Evolutionary conservation across 2,797 vertebrate species (phyloP).

Genomic region (Botia kubotai): DNA sequence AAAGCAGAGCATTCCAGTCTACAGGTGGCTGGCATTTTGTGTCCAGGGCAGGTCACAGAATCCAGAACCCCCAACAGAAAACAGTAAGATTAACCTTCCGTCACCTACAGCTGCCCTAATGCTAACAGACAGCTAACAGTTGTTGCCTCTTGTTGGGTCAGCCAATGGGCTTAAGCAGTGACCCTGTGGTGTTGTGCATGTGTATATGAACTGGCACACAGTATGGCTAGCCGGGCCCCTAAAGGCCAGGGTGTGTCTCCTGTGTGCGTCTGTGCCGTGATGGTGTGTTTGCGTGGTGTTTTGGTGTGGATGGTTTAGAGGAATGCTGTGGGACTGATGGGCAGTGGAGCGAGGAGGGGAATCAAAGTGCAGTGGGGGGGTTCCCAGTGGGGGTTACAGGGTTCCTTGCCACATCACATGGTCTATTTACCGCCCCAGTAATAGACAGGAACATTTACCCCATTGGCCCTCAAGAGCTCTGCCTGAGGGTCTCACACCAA

Average conservation of each 20-base stretch:
- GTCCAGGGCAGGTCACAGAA: conserved; percentile 46
- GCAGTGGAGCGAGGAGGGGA: conserved; percentile 83
- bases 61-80: conserved; percentile 58
- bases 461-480: conserved; percentile 8
- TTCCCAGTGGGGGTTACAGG: conserved; percentile 76
- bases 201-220: conserved; percentile 52
- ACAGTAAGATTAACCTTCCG: conserved; percentile 72
- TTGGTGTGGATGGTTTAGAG: conserved; percentile 83
- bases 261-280: conserved; percentile 74
- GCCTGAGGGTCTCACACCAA: neutral
- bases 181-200: conserved; percentile 64
- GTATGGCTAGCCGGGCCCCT: conserved; percentile 59
- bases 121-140: conserved; percentile 81
- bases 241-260: conserved; percentile 71
- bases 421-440: conserved; percentile 82
- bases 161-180: conserved; percentile 69
- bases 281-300: conserved; percentile 77
- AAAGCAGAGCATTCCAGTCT: conserved; percentile 7
- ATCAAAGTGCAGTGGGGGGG: conserved; percentile 72
- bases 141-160: conserved; percentile 77
- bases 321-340: conserved; percentile 86
- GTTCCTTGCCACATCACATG: conserved; percentile 77
- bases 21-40: conserved; percentile 32
- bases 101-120: conserved; percentile 67
- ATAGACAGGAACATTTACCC: conserved; percentile 39